phyloP scores from a whole-genome alignment of 2,113 vertebrate genomes.

The Oryzias curvinotus region DNA sequence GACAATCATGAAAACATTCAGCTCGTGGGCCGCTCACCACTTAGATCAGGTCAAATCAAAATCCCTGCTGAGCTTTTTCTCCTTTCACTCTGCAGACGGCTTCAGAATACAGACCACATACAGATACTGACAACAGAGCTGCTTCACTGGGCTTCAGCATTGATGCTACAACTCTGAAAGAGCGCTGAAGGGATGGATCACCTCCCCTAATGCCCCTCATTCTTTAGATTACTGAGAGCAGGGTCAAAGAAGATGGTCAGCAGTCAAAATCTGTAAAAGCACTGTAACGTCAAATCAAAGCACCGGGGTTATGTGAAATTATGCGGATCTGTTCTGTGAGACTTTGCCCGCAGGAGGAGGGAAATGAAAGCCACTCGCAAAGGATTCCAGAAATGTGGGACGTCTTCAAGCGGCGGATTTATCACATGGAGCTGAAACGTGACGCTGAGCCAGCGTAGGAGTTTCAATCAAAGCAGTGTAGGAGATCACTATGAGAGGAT shows the following conservation, averaged over 20 bases:
- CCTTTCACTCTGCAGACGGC: no score
- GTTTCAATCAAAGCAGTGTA: constrained; percentile 42
- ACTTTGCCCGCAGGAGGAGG: constrained; percentile 16
- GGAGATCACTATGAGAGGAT: constrained; percentile 11
- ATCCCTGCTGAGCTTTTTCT: no score
- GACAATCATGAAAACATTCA: no score
- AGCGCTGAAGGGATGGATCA: not conserved
- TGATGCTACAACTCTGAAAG: not conserved
- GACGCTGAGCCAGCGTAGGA: constrained; percentile 31
- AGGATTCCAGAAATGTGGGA: not conserved
- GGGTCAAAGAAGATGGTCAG: not conserved
- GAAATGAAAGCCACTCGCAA: constrained; percentile 1
- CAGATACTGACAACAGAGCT: not conserved
- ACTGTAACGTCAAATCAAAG: no score
- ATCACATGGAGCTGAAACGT: constrained; percentile 20
- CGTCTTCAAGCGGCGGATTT: not conserved
- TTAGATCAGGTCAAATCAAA: no score
- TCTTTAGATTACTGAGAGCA: not conserved
- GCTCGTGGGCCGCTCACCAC: no score
- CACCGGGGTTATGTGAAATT: constrained; percentile 1
- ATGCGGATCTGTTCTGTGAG: constrained; percentile 2
- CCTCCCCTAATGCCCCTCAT: not conserved
- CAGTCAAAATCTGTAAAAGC: no score
- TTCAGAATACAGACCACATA: no score
- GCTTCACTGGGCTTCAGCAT: not conserved